Base-by-base conservation (phyloP, 2,888 invertebrate species). In the Acrocyrtus sp. region DNA sequence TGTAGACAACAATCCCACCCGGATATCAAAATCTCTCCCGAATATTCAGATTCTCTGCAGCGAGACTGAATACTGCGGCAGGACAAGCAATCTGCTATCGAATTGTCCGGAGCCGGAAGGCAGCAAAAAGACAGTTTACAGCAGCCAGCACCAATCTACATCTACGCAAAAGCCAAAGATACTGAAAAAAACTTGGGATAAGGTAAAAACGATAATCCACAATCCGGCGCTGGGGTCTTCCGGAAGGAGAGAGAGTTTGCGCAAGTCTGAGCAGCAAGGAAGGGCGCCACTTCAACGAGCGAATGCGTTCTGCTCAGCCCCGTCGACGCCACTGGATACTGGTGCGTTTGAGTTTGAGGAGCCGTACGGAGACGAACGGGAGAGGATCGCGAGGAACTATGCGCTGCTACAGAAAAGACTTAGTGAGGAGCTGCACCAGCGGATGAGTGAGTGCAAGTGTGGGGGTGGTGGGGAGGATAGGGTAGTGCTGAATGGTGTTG, bases 161-260 rank as follows among this genome's bases (percentile, higher is more conserved):
- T n/a, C n/a, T n/a, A n/a, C n/a, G n/a, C n/a, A n/a, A n/a, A 57
- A 57, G 17, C 70, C 66, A 19, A 77, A 77, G 69, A 69, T 80
- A 1, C 41, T 80, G 5, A 77, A 78, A 39, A 80, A 80, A 53
- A 80, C 80, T 19, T 80, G 80, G 80, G 78, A 80, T 60, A 77
- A 77, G 65, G 78, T 80, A 2, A 80, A 78, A 67, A 76, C 77
- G 1, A 63, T 57, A 17, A 80, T 80, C n/a, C 74, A 76, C 60
- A 72, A 75, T 48, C 69, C 75, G 15, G 39, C 61, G 8, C 47
- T 61, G 10, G 66, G 61, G 15, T 60, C 60, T 3, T 70, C 67
- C 0, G 47, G 41, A 1, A n/a, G 73, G 5, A 45, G 70, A 19
- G 65, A 56, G 24, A 74, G 69, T 41, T n/a, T 69, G 12, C 45